These are phyloP conservation scores for Lepidurus couesii DNA, from an alignment of 1,140 invertebrate species.

Conservation along the genomic window DNA sequence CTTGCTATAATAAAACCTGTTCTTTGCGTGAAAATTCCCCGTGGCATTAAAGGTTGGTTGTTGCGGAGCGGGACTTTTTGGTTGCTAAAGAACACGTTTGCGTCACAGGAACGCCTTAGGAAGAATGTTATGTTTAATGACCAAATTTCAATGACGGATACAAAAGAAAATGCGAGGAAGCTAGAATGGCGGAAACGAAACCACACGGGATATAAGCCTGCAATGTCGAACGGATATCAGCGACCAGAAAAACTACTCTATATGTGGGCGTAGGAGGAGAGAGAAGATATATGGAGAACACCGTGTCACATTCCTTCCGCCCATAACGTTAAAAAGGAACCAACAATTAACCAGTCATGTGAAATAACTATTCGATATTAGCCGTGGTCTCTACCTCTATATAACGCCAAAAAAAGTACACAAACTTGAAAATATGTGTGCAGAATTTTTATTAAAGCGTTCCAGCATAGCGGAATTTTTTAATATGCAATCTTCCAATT, in stretches of 20 bases:
- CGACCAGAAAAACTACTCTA: neutral
- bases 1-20: neutral
- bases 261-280: neutral
- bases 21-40: neutral
- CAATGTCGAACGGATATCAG: constrained; percentile 2
- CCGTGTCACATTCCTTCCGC: neutral
- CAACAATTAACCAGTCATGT: too few species aligned
- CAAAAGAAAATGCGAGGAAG: neutral
- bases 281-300: neutral
- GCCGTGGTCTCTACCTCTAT: too few species aligned
- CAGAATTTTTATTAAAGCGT: too few species aligned
- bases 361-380: too few species aligned
- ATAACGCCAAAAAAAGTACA: too few species aligned
- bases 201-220: neutral
- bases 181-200: neutral
- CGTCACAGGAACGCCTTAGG: neutral
- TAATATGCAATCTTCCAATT: too few species aligned
- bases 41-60: neutral
- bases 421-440: too few species aligned
- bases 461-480: too few species aligned
- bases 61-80: neutral
- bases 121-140: neutral
- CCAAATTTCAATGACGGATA: neutral
- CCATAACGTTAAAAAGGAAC: too few species aligned
- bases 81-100: neutral